phyloP scores from a whole-genome alignment of 2,888 invertebrate genomes.

The Metopia argyrocephala region DNA sequence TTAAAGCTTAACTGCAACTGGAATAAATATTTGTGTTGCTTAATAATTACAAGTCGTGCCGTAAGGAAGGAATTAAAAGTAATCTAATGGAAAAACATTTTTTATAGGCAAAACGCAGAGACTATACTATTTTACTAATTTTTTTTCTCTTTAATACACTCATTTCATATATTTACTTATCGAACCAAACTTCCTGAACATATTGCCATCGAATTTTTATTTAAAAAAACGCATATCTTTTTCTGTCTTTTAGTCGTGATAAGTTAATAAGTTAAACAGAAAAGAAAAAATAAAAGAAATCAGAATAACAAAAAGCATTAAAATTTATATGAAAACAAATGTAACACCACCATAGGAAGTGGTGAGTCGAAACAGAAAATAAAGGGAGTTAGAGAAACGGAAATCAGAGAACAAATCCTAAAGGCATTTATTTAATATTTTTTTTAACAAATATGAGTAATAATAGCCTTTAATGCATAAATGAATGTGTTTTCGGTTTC shows the following conservation, averaged over 20 bases:
- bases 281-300: neutral
- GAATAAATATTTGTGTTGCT: no score
- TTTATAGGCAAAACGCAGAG: no score
- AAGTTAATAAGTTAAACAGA: slow-evolving; percentile 45
- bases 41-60: no score
- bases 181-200: slow-evolving; percentile 40
- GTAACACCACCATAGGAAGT: slow-evolving; percentile 24
- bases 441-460: neutral
- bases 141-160: slow-evolving; percentile 44
- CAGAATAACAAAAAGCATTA: slow-evolving; percentile 24
- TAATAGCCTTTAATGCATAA: neutral
- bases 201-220: slow-evolving; percentile 30
- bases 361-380: slow-evolving; percentile 16
- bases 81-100: no score
- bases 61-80: no score
- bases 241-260: slow-evolving; percentile 16
- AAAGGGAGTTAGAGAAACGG: neutral
- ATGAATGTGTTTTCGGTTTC: neutral
- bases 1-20: no score
- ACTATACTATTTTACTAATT: slow-evolving; percentile 5
- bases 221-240: slow-evolving; percentile 54
- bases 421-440: slow-evolving; percentile 36
- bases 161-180: slow-evolving; percentile 49
- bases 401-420: slow-evolving; percentile 21
- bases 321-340: neutral